A percentile compares a stretch with the other conserved stretches of the same genome.
These are phyloP conservation scores for Synanthedon andrenaeformis DNA, from an alignment of 2,888 invertebrate genomes.

Conservation along the genomic window DNA sequence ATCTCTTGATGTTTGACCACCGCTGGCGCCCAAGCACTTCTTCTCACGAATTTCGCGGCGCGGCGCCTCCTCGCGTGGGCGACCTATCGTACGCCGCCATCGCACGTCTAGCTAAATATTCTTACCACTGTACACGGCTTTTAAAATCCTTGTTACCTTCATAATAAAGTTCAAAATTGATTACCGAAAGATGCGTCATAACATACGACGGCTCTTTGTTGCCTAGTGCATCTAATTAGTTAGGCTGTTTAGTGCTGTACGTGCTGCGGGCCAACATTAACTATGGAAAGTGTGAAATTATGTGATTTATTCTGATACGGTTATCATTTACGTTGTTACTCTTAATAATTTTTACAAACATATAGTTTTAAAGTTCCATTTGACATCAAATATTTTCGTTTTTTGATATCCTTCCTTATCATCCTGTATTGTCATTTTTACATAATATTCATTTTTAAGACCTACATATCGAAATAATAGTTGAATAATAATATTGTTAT, in stretches of 20 bases:
- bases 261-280: slow-evolving; percentile 47
- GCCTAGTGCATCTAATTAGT: slow-evolving; percentile 67
- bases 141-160: slow-evolving; percentile 16
- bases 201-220: slow-evolving; percentile 49
- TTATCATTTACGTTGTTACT: background rate
- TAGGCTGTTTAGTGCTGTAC: slow-evolving; percentile 61
- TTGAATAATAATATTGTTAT: no score
- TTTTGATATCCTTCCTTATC: no score
- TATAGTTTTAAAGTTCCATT: no score
- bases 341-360: no score
- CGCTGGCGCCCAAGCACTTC: slow-evolving; percentile 43
- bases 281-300: slow-evolving; percentile 49
- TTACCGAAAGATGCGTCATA: slow-evolving; percentile 12
- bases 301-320: slow-evolving; percentile 35
- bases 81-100: slow-evolving; percentile 60
- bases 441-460: no score
- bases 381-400: no score
- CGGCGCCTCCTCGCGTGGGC: slow-evolving; percentile 58
- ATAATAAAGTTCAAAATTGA: slow-evolving; percentile 25
- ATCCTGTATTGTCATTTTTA: no score
- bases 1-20: background rate
- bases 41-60: slow-evolving; percentile 68
- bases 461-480: no score
- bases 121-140: slow-evolving; percentile 24
- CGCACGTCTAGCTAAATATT: slow-evolving; percentile 40